These are phyloP conservation scores for Hippocampus comes DNA, from an alignment of 2,113 vertebrate genomes.

Conservation along the genomic window DNA sequence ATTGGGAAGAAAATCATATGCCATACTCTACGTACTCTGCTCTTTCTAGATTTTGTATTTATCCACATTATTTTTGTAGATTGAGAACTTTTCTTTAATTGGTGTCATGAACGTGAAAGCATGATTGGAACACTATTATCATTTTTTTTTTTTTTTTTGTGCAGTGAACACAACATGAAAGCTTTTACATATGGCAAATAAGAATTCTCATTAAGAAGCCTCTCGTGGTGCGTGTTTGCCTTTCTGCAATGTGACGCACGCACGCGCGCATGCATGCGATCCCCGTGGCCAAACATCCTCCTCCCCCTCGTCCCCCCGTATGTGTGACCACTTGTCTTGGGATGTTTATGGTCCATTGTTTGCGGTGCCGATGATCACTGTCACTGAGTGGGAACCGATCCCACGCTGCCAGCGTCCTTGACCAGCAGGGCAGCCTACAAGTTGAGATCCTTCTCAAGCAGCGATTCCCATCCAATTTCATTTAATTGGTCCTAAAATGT, in stretches of 20 bases:
- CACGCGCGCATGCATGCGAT: slow-evolving; percentile 15
- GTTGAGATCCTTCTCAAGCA: not conserved
- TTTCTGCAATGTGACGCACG: slow-evolving; percentile 18
- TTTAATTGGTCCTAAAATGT: not conserved
- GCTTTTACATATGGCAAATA: not conserved
- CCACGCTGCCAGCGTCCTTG: no score
- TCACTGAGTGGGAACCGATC: no score
- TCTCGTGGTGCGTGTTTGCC: not conserved
- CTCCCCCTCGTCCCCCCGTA: slow-evolving; percentile 23
- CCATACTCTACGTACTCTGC: not conserved
- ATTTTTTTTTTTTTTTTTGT: not conserved
- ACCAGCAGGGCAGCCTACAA: slow-evolving; percentile 50
- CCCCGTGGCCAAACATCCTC: slow-evolving; percentile 27
- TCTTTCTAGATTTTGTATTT: not conserved
- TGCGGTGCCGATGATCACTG: slow-evolving; percentile 76
- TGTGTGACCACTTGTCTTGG: slow-evolving; percentile 66
- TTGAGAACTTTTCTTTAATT: slow-evolving; percentile 55
- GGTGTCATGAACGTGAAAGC: slow-evolving; percentile 43
- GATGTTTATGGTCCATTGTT: slow-evolving; percentile 78
- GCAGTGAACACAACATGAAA: not conserved
- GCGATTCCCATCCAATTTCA: not conserved
- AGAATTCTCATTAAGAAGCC: slow-evolving; percentile 23
- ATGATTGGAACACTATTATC: slow-evolving; percentile 17
- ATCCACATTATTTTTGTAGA: slow-evolving; percentile 35
- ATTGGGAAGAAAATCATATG: slow-evolving; percentile 14